A percentile compares a stretch with the other conserved stretches of the same genome.
phyloP scores from a whole-genome alignment of 1,140 invertebrate species.

The Drosophila rhopaloa region DNA sequence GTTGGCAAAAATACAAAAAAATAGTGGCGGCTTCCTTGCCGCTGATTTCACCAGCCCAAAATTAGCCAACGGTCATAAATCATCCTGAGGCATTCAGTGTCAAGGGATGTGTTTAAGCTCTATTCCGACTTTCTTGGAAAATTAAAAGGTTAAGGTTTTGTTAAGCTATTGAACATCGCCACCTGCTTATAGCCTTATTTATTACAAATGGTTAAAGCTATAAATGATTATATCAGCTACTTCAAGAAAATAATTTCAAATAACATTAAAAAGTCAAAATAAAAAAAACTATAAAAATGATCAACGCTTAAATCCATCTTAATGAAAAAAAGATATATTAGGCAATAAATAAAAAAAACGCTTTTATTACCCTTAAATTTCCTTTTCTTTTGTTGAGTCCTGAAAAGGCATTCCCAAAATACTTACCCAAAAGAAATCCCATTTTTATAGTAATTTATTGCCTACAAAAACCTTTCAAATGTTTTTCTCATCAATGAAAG shows the following conservation, averaged over 20 bases:
- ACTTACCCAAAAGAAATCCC: not conserved
- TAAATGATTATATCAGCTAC: too few relatives aligned
- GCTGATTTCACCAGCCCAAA: slow-evolving; percentile 73
- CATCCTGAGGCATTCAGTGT: slow-evolving; percentile 45
- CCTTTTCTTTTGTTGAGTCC: not conserved
- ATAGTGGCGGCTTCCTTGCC: slow-evolving; percentile 51
- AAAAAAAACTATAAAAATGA: not conserved
- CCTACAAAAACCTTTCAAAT: not conserved
- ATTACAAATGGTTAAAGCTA: not conserved
- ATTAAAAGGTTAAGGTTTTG: too few relatives aligned
- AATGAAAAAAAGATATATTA: too few relatives aligned
- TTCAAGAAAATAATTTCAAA: too few relatives aligned
- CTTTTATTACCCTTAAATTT: too few relatives aligned
- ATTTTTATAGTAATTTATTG: not conserved
- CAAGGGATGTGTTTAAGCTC: slow-evolving; percentile 39
- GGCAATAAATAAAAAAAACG: too few relatives aligned
- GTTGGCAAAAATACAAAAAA: slow-evolving; percentile 26
- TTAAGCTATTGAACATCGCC: too few relatives aligned
- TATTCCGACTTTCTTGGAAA: not conserved
- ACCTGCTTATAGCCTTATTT: too few relatives aligned
- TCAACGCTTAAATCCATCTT: not conserved
- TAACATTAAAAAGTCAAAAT: not conserved
- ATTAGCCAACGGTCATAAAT: slow-evolving; percentile 70
- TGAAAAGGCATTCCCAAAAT: not conserved
- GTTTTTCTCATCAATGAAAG: not conserved